Base-by-base conservation (phyloP, 2,113 vertebrate species). In the Chionomys nivalis region DNA sequence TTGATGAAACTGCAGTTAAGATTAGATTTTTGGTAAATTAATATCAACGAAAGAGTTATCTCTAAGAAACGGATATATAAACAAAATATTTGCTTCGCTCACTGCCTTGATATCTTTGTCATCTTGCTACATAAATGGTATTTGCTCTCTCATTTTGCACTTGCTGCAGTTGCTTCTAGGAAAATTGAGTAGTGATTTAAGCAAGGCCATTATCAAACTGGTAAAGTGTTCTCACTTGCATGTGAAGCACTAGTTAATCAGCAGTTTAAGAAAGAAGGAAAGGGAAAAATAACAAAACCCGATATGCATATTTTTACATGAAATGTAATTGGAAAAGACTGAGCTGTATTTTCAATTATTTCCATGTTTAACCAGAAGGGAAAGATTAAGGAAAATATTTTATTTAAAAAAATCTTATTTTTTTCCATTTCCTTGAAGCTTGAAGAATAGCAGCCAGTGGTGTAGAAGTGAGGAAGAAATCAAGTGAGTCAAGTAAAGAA, bases 381-480 rank as follows among this genome's bases (percentile, higher is more conserved):
- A 61, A 78, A 76, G 24, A 75, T 78, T 86, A 28, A 49, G 24
- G 9, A 33, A 58, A 72, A 63, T 33, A 66, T 14, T 10, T 47
- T 63, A 28, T 39, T 14, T 47, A 19, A 17, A 55, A 63, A 23
- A 55, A 55, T 47, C n/a, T 26, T 75, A 73, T 68, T 55, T 7
- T 7, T 88, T 58, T 93, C 3, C 36, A 61, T 72, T 82, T 89
- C 6, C 31, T 23, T 44, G 9, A 5, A 92, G 1, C 9, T n/a
- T 85, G 49, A 61, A 44, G n/a, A 9, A 26, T 4, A 88, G 5
- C 21, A 47, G 19, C 10, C 3, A 12, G 0, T 7, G 36, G 61
- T 13, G 0, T 4, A 78, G 0, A 2, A 17, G 11, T 33, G 12
- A 17, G 23, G 11, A 7, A 31, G 33, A 52, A 76, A 49, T 31